Evolutionary conservation across 2,797 vertebrate species (phyloP), one percentile per base, ranked within the genome.

Genomic region (Enteromius viviparus): DNA sequence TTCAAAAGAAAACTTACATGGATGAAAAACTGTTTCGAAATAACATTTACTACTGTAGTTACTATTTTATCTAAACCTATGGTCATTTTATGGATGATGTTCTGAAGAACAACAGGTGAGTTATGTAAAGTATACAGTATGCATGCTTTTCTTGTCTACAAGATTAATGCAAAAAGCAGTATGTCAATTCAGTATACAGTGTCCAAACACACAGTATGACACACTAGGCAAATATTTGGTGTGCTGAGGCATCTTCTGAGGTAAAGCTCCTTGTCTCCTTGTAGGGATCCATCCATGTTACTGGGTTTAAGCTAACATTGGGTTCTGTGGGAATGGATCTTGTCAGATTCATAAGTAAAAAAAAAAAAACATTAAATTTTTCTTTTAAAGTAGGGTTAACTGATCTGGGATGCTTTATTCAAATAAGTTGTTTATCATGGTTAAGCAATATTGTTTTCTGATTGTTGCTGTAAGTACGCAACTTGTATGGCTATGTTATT

Each of bases 141-240:
- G 29, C 29, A 55, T 37, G 15, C 19, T 72, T 32, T 19, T 29
- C 45, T 14, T 32, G 32, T 71, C n/a, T 3, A 29, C n/a, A 23
- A 12, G 17, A 49, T 4, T 3, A 29, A 71, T 49, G 70, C 26
- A 72, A 72, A 72, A 74, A n/a, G 3, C 29, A 55, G 49, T 4
- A 34, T 14, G 29, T 37, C 49, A 55, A 37, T 23, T 75, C 11
- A 75, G 19, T 15, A 32, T 34, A 53, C 2, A n/a, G 49, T 55
- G 49, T 37, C 49, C 5, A 12, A 37, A 23, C 34, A 37, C 34
- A 55, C 71, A 72, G 5, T 21, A 51, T 72, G 45, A 51, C 70
- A 51, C 45, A 6, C 70, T 11, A 72, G 26, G 5, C 70, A 75
- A 55, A 75, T 37, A 55, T 37, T 55, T 75, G 49, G 40, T 70